Base-by-base conservation (phyloP, 2,888 invertebrate genomes). In the Lycaena phlaeas region DNA sequence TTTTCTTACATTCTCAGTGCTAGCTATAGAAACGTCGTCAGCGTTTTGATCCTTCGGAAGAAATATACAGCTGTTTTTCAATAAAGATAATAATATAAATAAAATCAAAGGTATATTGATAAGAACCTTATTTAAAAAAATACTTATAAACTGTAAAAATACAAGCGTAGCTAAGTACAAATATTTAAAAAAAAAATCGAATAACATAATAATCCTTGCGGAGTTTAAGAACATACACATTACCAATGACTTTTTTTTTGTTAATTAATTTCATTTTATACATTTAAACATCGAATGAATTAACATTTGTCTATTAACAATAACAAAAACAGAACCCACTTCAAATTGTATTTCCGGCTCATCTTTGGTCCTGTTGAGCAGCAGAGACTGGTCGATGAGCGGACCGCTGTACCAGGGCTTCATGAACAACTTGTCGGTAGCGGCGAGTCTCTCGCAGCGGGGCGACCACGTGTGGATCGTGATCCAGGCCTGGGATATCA, bases 381-480 rank as follows among this genome's bases (percentile, higher is more conserved):
- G 88, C 47, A 96, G 61, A 0, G 93, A 93, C 64, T 95, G 95
- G 61, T 96, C 96, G 40, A 96, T 87, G 11, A 97, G 73, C 2
- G 92, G 86, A 0, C 93, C 90, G 58, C 90, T 90, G 72, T 95
- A 97, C 89, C 94, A 92, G 2, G 95, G 93, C 46, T 89, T 88
- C 3, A 92, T 88, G 64, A 95, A 97, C 29, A 97, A 76, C 63
- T 90, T 92, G 61, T 96, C 95, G 0, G 95, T 92, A 27, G 90
- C 87, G 0, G 95, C 94, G 50, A 97, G 87, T 52, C 93, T 88
- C 63, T 95, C 94, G 55, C 92, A 92, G 42, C 88, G 88, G 1
- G 95, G 94, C 40, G 86, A 87, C 96, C 96, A 97, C 39, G 95
- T 87, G 65, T 97, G 96, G 39, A 90, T 68, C 1, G 94, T 92